Evolutionary conservation across 2,113 vertebrate species (phyloP).

Genomic region (Takifugu flavidus): DNA sequence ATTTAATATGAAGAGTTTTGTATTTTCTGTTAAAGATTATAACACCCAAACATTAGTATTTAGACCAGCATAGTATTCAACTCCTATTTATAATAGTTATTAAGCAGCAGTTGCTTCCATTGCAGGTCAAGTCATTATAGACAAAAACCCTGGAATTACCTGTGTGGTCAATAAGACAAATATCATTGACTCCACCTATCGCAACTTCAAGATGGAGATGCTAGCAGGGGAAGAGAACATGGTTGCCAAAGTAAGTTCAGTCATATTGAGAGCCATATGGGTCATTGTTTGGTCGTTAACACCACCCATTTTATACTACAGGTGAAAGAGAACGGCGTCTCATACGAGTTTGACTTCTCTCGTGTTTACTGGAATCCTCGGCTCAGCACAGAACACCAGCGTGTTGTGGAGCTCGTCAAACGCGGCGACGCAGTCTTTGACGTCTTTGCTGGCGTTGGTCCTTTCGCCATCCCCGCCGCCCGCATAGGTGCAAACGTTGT

Average conservation of each 20-base stretch:
- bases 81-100: not conserved
- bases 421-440: conserved; percentile 84
- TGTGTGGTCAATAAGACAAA: conserved; percentile 93
- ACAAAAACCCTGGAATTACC: conserved; percentile 94
- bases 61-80: too few species aligned
- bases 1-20: too few species aligned
- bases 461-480: conserved; percentile 88
- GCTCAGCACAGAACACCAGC: conserved; percentile 88
- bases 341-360: conserved; percentile 93
- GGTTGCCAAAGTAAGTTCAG: conserved; percentile 81
- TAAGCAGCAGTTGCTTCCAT: conserved; percentile 14
- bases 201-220: conserved; percentile 96
- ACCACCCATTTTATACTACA: conserved; percentile 41
- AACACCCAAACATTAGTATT: too few species aligned
- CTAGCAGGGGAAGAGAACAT: conserved; percentile 89
- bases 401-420: conserved; percentile 79
- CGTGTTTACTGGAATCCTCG: conserved; percentile 97
- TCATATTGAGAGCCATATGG: not conserved
- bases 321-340: conserved; percentile 89
- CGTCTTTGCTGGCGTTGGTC: conserved; percentile 91
- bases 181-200: conserved; percentile 87
- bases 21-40: too few species aligned
- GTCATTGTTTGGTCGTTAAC: not conserved
- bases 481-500: conserved; percentile 79
- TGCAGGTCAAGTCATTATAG: conserved; percentile 91